Conservation (phyloP, 2,888 invertebrate genomes). For the Ditylenchus weischeri region DNA sequence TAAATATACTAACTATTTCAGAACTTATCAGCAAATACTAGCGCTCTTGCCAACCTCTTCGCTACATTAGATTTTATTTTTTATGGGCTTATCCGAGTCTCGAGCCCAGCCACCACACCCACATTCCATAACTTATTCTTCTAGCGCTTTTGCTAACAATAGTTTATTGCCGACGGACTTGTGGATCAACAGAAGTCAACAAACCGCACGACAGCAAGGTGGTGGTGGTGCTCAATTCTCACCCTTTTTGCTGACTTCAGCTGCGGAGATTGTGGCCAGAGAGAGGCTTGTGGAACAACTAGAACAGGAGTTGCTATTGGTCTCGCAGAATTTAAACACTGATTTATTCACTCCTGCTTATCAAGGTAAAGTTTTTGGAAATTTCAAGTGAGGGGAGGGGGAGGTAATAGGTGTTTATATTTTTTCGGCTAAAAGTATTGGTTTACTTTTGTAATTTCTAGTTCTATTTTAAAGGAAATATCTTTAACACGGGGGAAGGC, state of each 20-base stretch:
- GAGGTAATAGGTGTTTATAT: too few relatives aligned
- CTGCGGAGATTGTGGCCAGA: constrained; percentile 14
- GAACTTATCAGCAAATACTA: too few relatives aligned
- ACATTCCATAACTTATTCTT: neutral
- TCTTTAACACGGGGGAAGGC: too few relatives aligned
- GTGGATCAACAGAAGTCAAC: constrained; percentile 7
- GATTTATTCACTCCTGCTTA: neutral
- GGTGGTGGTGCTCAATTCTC: neutral
- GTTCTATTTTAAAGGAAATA: too few relatives aligned
- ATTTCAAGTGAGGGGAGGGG: too few relatives aligned
- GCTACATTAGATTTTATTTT: too few relatives aligned
- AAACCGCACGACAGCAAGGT: neutral
- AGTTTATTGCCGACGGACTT: neutral
- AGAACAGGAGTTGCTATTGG: neutral
- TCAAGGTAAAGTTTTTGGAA: neutral
- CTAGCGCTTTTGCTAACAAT: neutral
- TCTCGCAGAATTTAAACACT: too few relatives aligned
- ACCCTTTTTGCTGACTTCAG: constrained; percentile 10
- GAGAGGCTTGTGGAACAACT: constrained; percentile 12
- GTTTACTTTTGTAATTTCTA: too few relatives aligned
- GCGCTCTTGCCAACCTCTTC: too few relatives aligned
- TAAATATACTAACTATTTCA: too few relatives aligned
- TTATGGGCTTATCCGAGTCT: too few relatives aligned
- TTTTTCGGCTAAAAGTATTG: too few relatives aligned
- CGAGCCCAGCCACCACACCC: neutral